phyloP scores from a whole-genome alignment of 92 coral and sea anemone species.

The Epizoanthus illoricatus region DNA sequence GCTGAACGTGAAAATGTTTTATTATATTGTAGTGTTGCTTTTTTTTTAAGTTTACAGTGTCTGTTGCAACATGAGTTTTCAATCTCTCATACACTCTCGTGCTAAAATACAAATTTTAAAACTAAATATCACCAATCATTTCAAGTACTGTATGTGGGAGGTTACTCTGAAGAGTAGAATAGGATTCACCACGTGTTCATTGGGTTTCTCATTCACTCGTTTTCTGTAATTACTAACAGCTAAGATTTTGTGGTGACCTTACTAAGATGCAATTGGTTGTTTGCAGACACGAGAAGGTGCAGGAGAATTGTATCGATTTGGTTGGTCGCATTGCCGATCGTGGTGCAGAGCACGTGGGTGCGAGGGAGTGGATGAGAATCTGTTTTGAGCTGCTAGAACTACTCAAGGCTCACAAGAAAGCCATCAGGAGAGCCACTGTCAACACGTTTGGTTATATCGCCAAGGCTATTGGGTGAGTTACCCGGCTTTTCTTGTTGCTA shows the following conservation, averaged over 20 bases:
- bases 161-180: no score
- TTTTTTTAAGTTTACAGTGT: no score
- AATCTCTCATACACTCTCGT: no score
- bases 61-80: no score
- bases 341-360: conserved; percentile 99
- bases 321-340: conserved; percentile 99
- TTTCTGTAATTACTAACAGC: no score
- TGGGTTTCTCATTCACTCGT: no score
- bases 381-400: conserved; percentile 94
- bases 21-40: no score
- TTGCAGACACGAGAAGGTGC: conserved; percentile 90
- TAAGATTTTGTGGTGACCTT: background rate
- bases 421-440: conserved; percentile 98
- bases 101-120: no score
- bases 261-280: background rate
- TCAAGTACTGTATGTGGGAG: no score
- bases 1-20: no score
- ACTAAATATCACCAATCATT: no score
- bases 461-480: conserved; percentile 90
- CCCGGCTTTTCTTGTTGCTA: background rate
- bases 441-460: conserved; percentile 99
- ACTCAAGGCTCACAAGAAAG: conserved; percentile 98
- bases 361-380: conserved; percentile 99
- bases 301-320: conserved; percentile 96
- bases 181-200: no score